Percentiles rank a stretch among this genome's conserved stretches.
Conservation (phyloP, 2,113 vertebrate genomes). For the Paradoxurus hermaphroditus region DNA sequence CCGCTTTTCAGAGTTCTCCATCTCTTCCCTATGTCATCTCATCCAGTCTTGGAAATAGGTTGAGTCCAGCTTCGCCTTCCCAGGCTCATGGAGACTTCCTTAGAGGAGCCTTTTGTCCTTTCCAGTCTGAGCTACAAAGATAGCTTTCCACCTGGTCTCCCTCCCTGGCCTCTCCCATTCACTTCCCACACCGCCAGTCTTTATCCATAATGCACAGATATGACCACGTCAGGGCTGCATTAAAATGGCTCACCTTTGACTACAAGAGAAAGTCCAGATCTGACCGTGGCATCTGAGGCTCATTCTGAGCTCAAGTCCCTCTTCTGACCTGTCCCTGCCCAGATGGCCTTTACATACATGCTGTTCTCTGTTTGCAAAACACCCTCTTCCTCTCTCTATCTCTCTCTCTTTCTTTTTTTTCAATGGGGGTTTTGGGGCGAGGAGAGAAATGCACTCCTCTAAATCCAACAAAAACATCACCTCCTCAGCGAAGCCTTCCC, state of each 20-base stretch:
- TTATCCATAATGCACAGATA: not conserved
- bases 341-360: not conserved
- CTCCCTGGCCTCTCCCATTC: not conserved
- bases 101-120: not conserved
- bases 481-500: not conserved
- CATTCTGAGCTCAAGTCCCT: not conserved
- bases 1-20: not conserved
- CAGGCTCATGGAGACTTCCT: not conserved
- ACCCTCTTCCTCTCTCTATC: not conserved
- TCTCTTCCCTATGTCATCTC: no score
- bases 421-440: not conserved
- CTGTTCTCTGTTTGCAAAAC: not conserved
- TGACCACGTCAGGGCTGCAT: not conserved
- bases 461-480: not conserved
- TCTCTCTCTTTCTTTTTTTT: not conserved
- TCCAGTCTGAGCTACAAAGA: not conserved
- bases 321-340: not conserved
- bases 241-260: not conserved
- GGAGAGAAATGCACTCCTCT: not conserved
- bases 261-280: not conserved
- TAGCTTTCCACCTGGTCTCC: not conserved
- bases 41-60: not conserved
- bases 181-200: accelerated
- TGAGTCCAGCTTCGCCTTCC: not conserved
- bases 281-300: not conserved